Base-by-base conservation (phyloP, 2,888 invertebrate genomes). In the Cistogaster globosa region DNA sequence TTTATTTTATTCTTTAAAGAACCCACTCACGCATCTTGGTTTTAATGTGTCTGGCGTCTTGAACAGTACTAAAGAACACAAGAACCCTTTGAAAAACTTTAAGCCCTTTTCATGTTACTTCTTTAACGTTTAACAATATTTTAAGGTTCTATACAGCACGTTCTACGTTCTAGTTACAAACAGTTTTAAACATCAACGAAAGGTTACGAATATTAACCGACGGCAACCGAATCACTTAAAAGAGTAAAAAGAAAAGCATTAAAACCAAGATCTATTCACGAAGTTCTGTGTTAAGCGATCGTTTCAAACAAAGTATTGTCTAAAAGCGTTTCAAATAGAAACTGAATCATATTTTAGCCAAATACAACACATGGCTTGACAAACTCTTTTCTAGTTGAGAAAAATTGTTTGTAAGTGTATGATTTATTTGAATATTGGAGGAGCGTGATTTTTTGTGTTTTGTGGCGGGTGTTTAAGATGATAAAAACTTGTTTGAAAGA, bases 261-360 rank as follows among this genome's bases (percentile, higher is more conserved):
- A 57, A 82, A 82, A 63, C 69, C 81, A 58, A 82, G 76, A 82
- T 76, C n/a, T 48, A 71, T 58, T 22, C 38, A 69, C 82, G 76
- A 82, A 58, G 42, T 71, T 71, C 45, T 71, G 36, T 32, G 48
- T 76, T 58, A 71, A 78, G 81, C 81, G 81, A 82, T 85, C 85
- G 76, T 76, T 82, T 65, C 65, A 69, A 80, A 80, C 69, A 69
- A 71, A 76, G 78, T 85, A 78, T 78, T 71, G 69, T 82, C 85
- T 78, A 82, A 82, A 82, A 85, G 85, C 85, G 85, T 85, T 85
- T 85, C 85, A 82, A 85, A 85, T 85, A 71, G 85, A 85, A 85
- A 85, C 85, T 85, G 63, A 85, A 82, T 22, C 53, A 65, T 71
- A 58, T 85, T 85, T 69, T 72, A 75, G 65, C 76, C 80, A 84